These are phyloP conservation scores for Galeopterus variegatus DNA, from an alignment of 2,113 vertebrate genomes.

Conservation along the genomic window DNA sequence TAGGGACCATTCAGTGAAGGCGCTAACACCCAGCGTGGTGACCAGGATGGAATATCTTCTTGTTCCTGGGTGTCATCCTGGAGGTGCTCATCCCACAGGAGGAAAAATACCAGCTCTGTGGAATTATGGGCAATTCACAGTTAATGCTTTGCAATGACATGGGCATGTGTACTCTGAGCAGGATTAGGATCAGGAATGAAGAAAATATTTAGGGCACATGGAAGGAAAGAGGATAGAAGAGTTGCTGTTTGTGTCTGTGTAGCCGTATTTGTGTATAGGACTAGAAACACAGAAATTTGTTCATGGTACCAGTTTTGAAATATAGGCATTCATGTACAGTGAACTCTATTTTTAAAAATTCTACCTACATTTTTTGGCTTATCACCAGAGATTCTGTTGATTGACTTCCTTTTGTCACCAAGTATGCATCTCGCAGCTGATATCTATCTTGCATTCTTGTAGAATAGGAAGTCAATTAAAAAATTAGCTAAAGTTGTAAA, in stretches of 20 bases:
- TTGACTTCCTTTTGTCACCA: slow-evolving; percentile 14
- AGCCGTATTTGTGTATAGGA: background rate
- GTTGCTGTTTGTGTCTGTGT: background rate
- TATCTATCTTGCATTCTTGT: background rate
- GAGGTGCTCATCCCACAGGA: background rate
- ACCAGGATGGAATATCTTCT: background rate
- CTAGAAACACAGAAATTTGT: background rate
- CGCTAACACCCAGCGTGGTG: background rate
- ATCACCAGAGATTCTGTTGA: background rate
- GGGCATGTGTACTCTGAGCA: background rate
- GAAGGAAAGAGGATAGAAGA: background rate
- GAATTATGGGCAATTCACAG: background rate
- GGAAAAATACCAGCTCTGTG: background rate
- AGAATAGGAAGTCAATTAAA: background rate
- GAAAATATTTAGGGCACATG: background rate
- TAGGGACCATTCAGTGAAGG: background rate
- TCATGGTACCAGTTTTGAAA: background rate
- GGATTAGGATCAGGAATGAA: background rate
- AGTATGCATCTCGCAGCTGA: background rate
- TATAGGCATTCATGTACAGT: background rate
- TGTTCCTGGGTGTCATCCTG: background rate
- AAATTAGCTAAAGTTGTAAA: slow-evolving; percentile 35
- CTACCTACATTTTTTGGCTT: background rate
- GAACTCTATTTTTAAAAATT: background rate
- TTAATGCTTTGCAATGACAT: background rate